Evolutionary conservation across 1,140 invertebrate species (phyloP).

Genomic region (Uloborus diversus): DNA sequence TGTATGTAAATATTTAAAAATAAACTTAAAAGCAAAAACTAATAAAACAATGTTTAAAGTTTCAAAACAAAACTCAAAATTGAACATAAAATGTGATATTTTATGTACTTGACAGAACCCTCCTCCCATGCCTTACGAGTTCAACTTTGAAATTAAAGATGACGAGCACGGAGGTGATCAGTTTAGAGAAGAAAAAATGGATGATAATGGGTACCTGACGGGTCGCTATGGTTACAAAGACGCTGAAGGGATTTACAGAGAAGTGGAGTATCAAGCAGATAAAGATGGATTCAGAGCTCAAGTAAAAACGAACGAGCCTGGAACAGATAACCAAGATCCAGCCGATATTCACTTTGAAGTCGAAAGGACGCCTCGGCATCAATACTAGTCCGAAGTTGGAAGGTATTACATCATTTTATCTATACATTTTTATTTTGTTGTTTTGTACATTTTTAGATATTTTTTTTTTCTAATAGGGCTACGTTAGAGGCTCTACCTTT

Average conservation of each 20-base stretch:
- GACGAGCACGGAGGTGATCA: conserved; percentile 57
- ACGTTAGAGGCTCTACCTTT: no score
- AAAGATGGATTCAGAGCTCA: conserved; percentile 56
- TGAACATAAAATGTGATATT: neutral
- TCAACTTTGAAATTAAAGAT: conserved; percentile 57
- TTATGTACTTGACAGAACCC: neutral
- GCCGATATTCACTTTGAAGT: conserved; percentile 47
- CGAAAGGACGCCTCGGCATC: neutral
- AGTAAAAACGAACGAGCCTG: conserved; percentile 59
- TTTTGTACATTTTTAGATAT: no score
- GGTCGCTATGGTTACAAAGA: conserved; percentile 58
- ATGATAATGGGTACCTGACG: conserved; percentile 57
- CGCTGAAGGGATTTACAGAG: conserved; percentile 52
- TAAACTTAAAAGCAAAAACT: no score
- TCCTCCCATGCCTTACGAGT: conserved; percentile 56
- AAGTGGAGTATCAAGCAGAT: conserved; percentile 58
- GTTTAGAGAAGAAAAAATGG: conserved; percentile 57
- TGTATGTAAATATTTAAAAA: no score
- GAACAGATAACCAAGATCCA: conserved; percentile 42
- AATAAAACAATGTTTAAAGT: no score
- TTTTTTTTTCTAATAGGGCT: no score
- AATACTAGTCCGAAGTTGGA: neutral
- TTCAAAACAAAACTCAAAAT: neutral
- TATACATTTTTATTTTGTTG: no score
- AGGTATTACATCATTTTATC: no score